Evolutionary conservation across 2,797 vertebrate species (phyloP).

Genomic region (Mus spretus): DNA sequence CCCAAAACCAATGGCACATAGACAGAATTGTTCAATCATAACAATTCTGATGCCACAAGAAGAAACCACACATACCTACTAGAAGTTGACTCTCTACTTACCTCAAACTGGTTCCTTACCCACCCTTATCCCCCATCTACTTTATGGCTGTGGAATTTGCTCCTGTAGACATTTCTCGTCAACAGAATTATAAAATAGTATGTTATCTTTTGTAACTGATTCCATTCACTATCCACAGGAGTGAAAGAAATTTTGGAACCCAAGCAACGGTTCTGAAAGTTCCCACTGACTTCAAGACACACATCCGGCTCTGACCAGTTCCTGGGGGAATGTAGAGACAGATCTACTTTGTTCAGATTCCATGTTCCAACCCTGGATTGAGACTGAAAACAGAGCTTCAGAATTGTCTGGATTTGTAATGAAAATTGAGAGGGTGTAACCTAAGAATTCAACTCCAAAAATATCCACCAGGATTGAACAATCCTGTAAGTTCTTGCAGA

Average conservation of each 20-base stretch:
- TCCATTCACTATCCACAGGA: not conserved
- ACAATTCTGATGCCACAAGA: not conserved
- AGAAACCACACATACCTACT: not conserved
- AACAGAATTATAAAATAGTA: not conserved
- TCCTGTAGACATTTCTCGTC: not conserved
- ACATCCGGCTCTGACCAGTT: not conserved
- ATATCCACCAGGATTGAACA: not conserved
- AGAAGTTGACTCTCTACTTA: not conserved
- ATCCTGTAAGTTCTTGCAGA: not conserved
- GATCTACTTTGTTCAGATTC: not conserved
- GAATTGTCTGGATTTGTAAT: not conserved
- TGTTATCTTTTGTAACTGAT: not conserved
- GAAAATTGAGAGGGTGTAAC: not conserved
- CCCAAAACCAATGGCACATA: not conserved
- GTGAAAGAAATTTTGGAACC: not conserved
- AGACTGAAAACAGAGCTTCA: not conserved
- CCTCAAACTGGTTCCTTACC: no score
- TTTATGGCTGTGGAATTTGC: not conserved
- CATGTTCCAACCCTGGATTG: not conserved
- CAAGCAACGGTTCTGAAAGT: not conserved
- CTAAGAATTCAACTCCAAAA: not conserved
- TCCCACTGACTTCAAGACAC: not conserved
- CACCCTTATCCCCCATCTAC: not conserved
- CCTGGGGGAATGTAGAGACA: not conserved
- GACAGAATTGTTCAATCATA: not conserved